Evolutionary conservation across 2,797 vertebrate species (phyloP).

Genomic region (Phataginus tricuspis): DNA sequence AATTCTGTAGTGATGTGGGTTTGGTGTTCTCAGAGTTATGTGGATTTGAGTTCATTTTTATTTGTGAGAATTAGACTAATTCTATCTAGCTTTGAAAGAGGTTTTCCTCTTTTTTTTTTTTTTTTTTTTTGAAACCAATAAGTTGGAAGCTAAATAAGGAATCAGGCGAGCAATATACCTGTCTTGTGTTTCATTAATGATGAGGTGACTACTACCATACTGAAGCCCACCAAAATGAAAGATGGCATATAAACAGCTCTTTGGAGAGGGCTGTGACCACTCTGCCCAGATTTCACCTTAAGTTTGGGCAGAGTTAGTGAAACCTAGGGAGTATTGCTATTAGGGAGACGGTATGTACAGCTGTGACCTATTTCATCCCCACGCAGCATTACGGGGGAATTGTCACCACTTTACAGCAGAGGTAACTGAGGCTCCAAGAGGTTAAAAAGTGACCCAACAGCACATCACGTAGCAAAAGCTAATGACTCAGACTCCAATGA

Average conservation of each 20-base stretch:
- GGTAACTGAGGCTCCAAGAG: background rate
- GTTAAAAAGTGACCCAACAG: background rate
- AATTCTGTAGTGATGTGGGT: background rate
- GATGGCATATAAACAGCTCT: background rate
- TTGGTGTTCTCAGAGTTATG: background rate
- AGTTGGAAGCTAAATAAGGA: background rate
- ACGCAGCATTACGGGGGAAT: background rate
- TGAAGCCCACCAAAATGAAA: background rate
- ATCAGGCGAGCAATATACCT: rapidly evolving
- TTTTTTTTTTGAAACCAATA: background rate
- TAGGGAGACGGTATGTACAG: background rate
- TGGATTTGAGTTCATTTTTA: background rate
- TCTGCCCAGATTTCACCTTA: background rate
- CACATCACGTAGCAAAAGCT: background rate
- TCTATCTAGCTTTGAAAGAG: background rate
- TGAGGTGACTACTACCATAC: background rate
- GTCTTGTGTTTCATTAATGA: background rate
- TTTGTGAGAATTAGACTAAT: background rate
- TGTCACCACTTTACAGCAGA: background rate
- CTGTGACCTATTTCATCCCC: background rate
- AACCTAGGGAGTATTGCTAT: background rate
- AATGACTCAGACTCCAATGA: background rate
- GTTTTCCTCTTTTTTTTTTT: background rate
- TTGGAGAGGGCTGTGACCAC: background rate
- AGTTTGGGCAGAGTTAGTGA: background rate